Base-by-base conservation (phyloP, 2,113 vertebrate genomes). In the Notarius quadriscutis region DNA sequence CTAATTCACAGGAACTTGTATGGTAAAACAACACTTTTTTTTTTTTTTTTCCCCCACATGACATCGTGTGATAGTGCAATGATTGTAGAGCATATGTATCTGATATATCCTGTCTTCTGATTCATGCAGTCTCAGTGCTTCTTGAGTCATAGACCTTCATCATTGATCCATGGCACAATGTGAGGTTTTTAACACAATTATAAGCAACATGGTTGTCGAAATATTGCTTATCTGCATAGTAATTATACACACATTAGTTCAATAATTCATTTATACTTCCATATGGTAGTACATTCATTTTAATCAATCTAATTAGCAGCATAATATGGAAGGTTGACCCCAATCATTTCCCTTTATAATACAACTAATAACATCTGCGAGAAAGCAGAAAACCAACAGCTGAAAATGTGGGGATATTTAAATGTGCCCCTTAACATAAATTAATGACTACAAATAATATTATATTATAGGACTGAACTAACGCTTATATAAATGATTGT, bases 191-290 rank as follows among this genome's bases (percentile, higher is more conserved):
- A 84, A 84, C 81, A 51, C 65, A 82, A 88, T 84, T 86, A 84
- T 80, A 67, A 72, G 79, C n/a, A 30, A 81, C 84, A 86, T 58
- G 72, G 60, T 53, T 55, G 27, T 10, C 22, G 22, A 83, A 84
- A 88, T 84, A 87, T 81, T 60, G 41, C n/a, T 85, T 75, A 71
- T 51, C 63, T 86, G 34, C 4, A 34, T 69, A 69, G 58, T 60
- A 84, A 90, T 90, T 88, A 88, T 83, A 84, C 67, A 79, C 58
- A 58, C 53, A 84, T 88, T 88, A 88, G 50, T 84, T 57, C 48
- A 67, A 51, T 53, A 81, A 77, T 71, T 65, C 48, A 80, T 84
- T 90, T 51, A 30, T 82, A 84, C 83, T 63, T 84, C 67, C 75
- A 5, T 84, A 81, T 88, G 77, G 55, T 81, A 79, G 69, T 86